These are phyloP conservation scores for Melieria picta DNA, from an alignment of 2,888 invertebrate species.

Conservation along the genomic window DNA sequence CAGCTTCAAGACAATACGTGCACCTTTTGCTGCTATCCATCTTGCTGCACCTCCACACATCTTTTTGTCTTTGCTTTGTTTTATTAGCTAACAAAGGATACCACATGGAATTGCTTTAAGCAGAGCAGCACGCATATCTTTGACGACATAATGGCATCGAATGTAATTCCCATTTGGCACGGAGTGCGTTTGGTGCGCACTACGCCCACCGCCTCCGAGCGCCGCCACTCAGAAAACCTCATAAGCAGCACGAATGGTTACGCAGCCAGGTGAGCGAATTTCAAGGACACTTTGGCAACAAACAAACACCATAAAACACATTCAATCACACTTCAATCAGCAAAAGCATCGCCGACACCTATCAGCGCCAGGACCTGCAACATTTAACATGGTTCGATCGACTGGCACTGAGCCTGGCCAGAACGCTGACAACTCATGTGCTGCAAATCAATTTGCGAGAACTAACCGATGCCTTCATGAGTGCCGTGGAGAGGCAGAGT, in stretches of 20 bases:
- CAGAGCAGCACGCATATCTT: slow-evolving; percentile 65
- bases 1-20: no score
- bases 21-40: no score
- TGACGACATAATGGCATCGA: slow-evolving; percentile 71
- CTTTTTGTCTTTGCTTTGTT: no score
- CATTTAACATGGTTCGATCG: slow-evolving; percentile 69
- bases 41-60: no score
- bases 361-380: slow-evolving; percentile 50
- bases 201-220: background rate
- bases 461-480: slow-evolving; percentile 51
- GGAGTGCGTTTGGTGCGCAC: slow-evolving; percentile 70
- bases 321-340: background rate
- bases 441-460: slow-evolving; percentile 72
- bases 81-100: slow-evolving; percentile 34
- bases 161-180: slow-evolving; percentile 72
- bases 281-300: no score
- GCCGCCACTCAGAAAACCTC: background rate
- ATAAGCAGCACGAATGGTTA: background rate
- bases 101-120: slow-evolving; percentile 65
- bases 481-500: slow-evolving; percentile 34
- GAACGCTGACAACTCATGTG: slow-evolving; percentile 73
- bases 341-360: slow-evolving; percentile 3
- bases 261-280: no score
- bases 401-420: slow-evolving; percentile 70
- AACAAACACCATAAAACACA: background rate